phyloP scores from a whole-genome alignment of 2,797 vertebrate genomes.

The Margarornis squamiger region DNA sequence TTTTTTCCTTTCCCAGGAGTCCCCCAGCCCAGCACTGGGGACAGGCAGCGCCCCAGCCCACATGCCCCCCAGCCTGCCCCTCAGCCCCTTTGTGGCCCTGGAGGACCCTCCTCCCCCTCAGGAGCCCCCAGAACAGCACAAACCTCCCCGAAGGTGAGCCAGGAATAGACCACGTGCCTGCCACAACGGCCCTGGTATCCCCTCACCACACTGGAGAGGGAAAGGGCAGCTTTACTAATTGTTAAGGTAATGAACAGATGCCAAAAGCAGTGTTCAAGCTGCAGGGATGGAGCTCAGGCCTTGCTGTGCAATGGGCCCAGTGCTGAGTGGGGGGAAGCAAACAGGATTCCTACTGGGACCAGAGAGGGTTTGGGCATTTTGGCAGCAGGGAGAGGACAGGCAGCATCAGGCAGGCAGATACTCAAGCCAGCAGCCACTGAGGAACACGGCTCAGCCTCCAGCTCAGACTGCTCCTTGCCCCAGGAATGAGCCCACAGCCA shows the following conservation, averaged over 20 bases:
- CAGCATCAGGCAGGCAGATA: fast-evolving
- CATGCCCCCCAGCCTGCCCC: background rate
- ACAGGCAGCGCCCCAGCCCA: background rate
- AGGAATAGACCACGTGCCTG: fast-evolving
- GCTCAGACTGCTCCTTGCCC: background rate
- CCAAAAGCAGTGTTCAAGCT: fast-evolving
- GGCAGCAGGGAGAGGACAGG: background rate
- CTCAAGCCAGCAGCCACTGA: background rate
- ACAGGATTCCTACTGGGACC: fast-evolving
- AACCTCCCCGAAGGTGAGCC: conserved; percentile 32
- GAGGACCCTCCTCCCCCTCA: conserved; percentile 68
- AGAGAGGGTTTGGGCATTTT: background rate
- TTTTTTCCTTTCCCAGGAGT: conserved; percentile 57
- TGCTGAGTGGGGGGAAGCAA: fast-evolving
- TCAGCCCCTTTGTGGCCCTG: conserved; percentile 24
- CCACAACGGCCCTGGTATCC: fast-evolving
- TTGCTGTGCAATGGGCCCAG: no score
- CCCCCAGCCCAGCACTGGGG: background rate
- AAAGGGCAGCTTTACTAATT: fast-evolving
- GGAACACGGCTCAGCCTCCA: background rate
- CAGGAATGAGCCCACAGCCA: background rate
- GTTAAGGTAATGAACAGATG: fast-evolving
- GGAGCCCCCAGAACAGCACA: background rate
- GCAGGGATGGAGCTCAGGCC: background rate
- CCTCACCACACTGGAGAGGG: fast-evolving